phyloP scores from a whole-genome alignment of 2,888 invertebrate genomes.

The Pegoplata infirma region DNA sequence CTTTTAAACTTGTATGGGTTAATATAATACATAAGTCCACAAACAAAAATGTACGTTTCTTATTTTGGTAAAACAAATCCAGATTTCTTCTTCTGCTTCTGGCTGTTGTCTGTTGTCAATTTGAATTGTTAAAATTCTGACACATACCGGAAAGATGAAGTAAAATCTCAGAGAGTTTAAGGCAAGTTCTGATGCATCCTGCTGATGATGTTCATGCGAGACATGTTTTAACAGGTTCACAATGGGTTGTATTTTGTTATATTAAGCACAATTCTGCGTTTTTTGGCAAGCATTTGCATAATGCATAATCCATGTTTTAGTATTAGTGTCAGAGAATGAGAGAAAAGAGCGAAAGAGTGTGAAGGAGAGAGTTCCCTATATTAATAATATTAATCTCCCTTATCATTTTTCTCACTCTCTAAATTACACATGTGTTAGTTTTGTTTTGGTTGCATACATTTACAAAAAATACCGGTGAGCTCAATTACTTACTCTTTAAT shows the following conservation, averaged over 20 bases:
- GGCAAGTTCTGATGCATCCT: neutral
- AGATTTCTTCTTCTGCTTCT: neutral
- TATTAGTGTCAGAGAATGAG: slow-evolving; percentile 21
- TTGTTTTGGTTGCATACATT: slow-evolving; percentile 55
- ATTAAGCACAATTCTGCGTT: neutral
- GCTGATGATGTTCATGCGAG: neutral
- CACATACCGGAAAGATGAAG: neutral
- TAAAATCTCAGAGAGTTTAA: slow-evolving; percentile 30
- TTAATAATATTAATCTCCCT: neutral
- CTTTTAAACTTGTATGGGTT: slow-evolving; percentile 41
- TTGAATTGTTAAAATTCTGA: slow-evolving; percentile 7
- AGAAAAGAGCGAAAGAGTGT: neutral
- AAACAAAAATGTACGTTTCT: neutral
- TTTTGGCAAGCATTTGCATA: slow-evolving; percentile 47
- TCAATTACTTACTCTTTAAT: neutral
- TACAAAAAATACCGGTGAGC: slow-evolving; percentile 48
- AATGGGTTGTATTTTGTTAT: slow-evolving; percentile 29
- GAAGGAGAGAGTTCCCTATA: no score
- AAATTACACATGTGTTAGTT: slow-evolving; percentile 28
- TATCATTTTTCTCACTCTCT: neutral
- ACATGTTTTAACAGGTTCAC: slow-evolving; percentile 37
- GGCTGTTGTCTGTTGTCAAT: neutral
- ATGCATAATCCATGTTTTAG: slow-evolving; percentile 30
- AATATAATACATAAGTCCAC: slow-evolving; percentile 44
- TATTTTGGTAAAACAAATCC: slow-evolving; percentile 24